Conservation (phyloP, 1,140 invertebrate genomes). For the Dufourea novaeangliae region DNA sequence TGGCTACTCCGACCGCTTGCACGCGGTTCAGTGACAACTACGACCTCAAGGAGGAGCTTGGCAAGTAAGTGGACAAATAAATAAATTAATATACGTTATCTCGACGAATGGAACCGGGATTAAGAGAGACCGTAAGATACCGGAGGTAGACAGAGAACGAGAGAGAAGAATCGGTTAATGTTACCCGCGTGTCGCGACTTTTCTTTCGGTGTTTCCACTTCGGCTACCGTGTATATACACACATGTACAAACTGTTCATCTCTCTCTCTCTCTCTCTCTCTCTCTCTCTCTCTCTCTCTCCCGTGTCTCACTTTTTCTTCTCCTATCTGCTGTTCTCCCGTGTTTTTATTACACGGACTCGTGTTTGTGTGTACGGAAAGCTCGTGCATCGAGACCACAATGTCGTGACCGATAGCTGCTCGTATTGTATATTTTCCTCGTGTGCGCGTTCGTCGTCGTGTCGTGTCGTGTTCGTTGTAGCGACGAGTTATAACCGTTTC, state of each 20-base stretch:
- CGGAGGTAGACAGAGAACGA: not conserved
- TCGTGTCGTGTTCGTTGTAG: not conserved
- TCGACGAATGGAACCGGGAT: not conserved
- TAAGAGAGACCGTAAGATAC: no score
- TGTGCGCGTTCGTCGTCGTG: not conserved
- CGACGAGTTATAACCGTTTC: not conserved
- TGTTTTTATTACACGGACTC: slow-evolving; percentile 13
- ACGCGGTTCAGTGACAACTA: slow-evolving; percentile 99
- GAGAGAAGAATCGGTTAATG: slow-evolving; percentile 1
- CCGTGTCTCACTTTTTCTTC: not conserved
- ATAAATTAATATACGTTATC: not conserved
- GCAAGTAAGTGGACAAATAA: slow-evolving; percentile 93
- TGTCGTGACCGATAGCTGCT: not conserved
- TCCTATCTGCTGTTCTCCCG: not conserved
- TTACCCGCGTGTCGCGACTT: slow-evolving; percentile 40
- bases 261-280: slow-evolving; percentile 22
- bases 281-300: not conserved
- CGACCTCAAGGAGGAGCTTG: slow-evolving; percentile 99
- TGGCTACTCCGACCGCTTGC: slow-evolving; percentile 88
- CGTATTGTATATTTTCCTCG: no score
- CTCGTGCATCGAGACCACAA: not conserved
- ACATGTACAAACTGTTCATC: not conserved
- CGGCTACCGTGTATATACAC: slow-evolving; percentile 22
- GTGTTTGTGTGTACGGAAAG: not conserved
- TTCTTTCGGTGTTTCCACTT: slow-evolving; percentile 39